phyloP scores from a whole-genome alignment of 2,888 invertebrate genomes.

The Drosophila mercatorum region DNA sequence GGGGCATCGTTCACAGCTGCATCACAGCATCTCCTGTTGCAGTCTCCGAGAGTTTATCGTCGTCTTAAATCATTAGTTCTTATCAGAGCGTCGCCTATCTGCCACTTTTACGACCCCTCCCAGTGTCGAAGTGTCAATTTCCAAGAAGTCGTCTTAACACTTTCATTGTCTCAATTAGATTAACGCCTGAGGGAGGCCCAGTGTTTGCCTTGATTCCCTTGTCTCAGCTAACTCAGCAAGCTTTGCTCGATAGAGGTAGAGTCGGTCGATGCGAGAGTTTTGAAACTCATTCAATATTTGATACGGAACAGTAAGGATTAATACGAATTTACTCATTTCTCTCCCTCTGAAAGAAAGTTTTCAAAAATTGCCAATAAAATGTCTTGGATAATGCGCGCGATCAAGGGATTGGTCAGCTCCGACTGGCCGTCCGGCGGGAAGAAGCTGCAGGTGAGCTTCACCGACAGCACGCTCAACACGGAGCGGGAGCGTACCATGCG shows the following conservation, averaged over 20 bases:
- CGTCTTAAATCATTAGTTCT: conserved; percentile 58
- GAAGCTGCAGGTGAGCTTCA: conserved; percentile 7
- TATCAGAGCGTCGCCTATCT: conserved; percentile 58
- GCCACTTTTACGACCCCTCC: conserved; percentile 36
- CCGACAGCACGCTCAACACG: not conserved
- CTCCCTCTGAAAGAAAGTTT: not conserved
- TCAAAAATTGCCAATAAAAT: not conserved
- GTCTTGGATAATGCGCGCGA: not conserved
- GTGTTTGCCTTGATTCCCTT: no score
- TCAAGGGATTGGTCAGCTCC: not conserved
- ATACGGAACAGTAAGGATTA: not conserved
- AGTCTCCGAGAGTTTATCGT: conserved; percentile 56
- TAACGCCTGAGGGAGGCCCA: conserved; percentile 4
- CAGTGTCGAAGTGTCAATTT: conserved; percentile 51
- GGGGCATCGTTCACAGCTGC: conserved; percentile 37
- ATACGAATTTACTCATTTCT: not conserved
- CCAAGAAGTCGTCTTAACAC: conserved; percentile 66
- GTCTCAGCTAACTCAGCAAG: no score
- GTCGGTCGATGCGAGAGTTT: no score
- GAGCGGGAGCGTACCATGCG: conserved; percentile 17
- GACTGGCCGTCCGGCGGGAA: rapidly evolving
- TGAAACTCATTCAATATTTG: not conserved
- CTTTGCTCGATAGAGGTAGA: no score
- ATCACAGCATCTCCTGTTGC: conserved; percentile 36
- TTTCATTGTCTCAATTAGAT: conserved; percentile 66